Evolutionary conservation across 2,888 invertebrate genomes (phyloP).

Genomic region (Alviniconcha strummeri): DNA sequence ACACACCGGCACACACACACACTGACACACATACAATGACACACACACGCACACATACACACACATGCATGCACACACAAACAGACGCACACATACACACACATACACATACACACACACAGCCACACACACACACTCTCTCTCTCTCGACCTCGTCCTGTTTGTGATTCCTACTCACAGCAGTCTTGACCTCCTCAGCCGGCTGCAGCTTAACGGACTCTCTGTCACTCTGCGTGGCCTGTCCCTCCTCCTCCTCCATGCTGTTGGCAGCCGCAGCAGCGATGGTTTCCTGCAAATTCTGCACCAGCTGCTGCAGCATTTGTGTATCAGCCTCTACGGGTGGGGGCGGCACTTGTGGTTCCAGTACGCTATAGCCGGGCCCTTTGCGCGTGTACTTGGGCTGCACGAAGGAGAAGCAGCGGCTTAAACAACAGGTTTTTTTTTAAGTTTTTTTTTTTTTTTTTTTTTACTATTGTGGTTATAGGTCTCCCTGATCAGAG

Average conservation of each 20-base stretch:
- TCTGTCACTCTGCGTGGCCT: not conserved
- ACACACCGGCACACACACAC: not conserved
- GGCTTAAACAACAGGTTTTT: no score
- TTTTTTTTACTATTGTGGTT: no score
- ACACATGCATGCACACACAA: not conserved
- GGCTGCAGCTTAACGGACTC: no score
- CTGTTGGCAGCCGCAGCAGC: not conserved
- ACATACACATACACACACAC: not conserved
- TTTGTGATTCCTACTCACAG: not conserved
- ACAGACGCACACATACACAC: not conserved
- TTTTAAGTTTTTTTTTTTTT: no score
- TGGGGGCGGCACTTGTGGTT: not conserved
- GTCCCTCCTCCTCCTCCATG: not conserved
- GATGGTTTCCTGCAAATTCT: not conserved
- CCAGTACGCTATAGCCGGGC: slow-evolving; percentile 64
- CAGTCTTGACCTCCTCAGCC: not conserved
- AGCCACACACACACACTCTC: not conserved
- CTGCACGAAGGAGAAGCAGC: not conserved
- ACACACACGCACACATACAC: not conserved
- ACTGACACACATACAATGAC: not conserved
- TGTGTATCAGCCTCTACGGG: not conserved
- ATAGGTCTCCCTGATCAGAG: no score
- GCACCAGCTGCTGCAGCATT: not conserved
- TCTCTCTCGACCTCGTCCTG: no score
- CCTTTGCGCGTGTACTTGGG: slow-evolving; percentile 57